Evolutionary conservation across 2,113 vertebrate genomes (phyloP), one percentile per base, ranked within the genome.

Genomic region (Spizaetus ornatus): DNA sequence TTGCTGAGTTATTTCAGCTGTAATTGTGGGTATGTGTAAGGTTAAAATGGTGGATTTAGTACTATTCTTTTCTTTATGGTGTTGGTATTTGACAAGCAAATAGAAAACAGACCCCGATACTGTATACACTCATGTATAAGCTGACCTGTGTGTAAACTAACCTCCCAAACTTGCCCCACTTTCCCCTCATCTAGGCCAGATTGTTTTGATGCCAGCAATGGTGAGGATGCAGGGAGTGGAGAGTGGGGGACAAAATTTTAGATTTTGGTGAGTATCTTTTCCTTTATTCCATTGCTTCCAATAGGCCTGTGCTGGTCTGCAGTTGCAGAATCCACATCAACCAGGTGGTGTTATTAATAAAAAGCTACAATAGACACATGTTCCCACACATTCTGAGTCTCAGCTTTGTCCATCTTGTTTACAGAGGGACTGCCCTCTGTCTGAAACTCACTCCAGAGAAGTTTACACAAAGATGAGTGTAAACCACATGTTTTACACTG

Each of bases 1-100:
- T 96, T 98, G 97, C 98, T 97, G 97, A 98, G 97, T 98, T 98
- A 98, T 97, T 97, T 97, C 97, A 94, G 95, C 95, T 96, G 93
- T 95, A 97, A 63, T 98, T 97, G 96, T 97, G 96, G 97, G 96
- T 96, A 94, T 96, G 89, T 94, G 95, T 97, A 98, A 93, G 95
- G 93, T 97, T 94, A 97, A 97, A 97, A 97, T 97, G 95, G 97
- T 96, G 91, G 96, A 93, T 97, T 97, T 95, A 96, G 93, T 83
- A 90, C 95, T 95, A 12, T 92, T 97, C 80, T 94, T 91, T 92
- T 95, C 90, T 96, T 96, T 96, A 82, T 90, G 90, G 90, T 94
- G 94, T 82, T 96, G 95, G 93, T 94, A 97, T 96, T 96, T 96
- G 96, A 96, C 95, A 97, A 97, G 94, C 90, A 97, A 97, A 97